Evolutionary conservation across 2,888 invertebrate genomes (phyloP), one percentile per base, ranked within the genome.

Genomic region (Andricus curvator): DNA sequence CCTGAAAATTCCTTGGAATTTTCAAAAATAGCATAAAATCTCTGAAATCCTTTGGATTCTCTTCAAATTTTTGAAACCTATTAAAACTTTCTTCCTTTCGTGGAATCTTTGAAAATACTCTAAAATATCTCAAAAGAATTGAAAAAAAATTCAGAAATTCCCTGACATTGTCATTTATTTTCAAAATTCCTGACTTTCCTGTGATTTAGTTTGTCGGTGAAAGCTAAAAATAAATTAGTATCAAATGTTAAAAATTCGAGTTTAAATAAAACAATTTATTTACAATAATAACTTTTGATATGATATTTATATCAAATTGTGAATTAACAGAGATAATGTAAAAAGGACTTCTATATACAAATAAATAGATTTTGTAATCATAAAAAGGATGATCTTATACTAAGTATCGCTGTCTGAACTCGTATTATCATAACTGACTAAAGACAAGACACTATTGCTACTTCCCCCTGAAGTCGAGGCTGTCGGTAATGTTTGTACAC

Each of bases 341-440:
- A 25, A 13, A 22, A 62, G 13, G n/a, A 62, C 4, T 22, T 62
- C 11, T 62, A 62, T 62, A 15, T 62, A 62, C 62, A 62, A 60
- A 62, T 25, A 62, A 62, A 62, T 62, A 51, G 48, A 48, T 5
- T 48, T 48, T 17, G 17, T 17, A 48, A 15, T 44, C 4, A 15
- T 17, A 48, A 48, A 48, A 17, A 4, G 48, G 1, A 48, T 0
- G 15, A 48, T 15, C 4, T 48, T 1, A 15, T 77, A 67, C 65
- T 91, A 90, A 29, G 85, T 85, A 78, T 91, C 92, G 80, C 88
- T 92, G 44, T 92, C 92, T 6, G 92, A 91, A 80, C 91, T 92
- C n/a, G 92, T 91, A 80, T 85, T 89, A 78, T 90, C 91, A 60
- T 93, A 93, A 82, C 86, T 90, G n/a, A 92, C 92, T 62, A 93